These are phyloP conservation scores for Lineus longissimus DNA, from an alignment of 1,140 invertebrate genomes.

Conservation along the genomic window DNA sequence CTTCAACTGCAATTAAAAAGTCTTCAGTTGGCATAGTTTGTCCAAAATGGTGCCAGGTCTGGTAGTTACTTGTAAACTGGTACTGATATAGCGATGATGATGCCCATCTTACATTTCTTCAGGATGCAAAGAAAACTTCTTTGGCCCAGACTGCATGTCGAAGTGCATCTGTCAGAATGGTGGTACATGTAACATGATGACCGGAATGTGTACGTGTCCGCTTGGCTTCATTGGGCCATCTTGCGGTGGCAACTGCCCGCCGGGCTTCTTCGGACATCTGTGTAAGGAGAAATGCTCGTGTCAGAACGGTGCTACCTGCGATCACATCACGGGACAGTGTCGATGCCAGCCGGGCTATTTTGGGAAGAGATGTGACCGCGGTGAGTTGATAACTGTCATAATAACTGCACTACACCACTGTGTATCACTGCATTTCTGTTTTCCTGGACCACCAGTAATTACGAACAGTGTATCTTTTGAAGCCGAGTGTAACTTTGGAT, in stretches of 20 bases:
- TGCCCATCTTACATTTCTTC: constrained; percentile 67
- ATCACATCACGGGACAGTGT: constrained; percentile 78
- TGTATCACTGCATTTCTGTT: background rate
- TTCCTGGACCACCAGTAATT: too few relatives aligned
- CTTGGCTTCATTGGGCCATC: constrained; percentile 57
- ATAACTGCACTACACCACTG: background rate
- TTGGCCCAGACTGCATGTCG: constrained; percentile 70
- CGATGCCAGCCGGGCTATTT: constrained; percentile 66
- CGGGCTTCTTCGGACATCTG: constrained; percentile 68
- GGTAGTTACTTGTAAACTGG: too few relatives aligned
- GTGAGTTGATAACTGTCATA: background rate
- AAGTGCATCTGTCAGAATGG: constrained; percentile 79
- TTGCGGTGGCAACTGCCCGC: constrained; percentile 75
- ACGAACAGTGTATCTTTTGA: too few relatives aligned
- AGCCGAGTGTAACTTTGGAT: too few relatives aligned
- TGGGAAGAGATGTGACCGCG: constrained; percentile 18
- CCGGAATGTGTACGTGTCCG: constrained; percentile 64
- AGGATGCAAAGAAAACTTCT: constrained; percentile 70
- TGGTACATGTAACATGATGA: constrained; percentile 77
- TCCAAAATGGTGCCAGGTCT: too few relatives aligned
- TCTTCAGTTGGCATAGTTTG: too few relatives aligned
- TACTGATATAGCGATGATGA: background rate
- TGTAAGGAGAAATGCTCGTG: constrained; percentile 72
- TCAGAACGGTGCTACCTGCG: constrained; percentile 69
- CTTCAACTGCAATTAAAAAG: too few relatives aligned